Evolutionary conservation across 2,113 vertebrate species (phyloP), one percentile per base, ranked within the genome.

Genomic region (Alexandromys fortis): DNA sequence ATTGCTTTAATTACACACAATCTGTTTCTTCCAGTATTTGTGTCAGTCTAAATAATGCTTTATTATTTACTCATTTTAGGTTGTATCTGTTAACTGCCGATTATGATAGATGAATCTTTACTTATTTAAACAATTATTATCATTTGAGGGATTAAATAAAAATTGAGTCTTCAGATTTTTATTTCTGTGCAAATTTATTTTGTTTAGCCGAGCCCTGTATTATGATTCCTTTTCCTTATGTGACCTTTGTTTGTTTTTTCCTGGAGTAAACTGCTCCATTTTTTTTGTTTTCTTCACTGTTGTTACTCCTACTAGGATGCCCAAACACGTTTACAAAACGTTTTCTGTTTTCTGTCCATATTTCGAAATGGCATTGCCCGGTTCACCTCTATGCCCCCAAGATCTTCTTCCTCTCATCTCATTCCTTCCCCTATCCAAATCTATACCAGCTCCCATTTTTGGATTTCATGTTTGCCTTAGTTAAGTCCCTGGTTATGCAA

Each of bases 91-190:
- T 95, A 83, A 42, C 21, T 75, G 76, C 58, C 83, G 38, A 7
- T 82, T 79, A 87, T 93, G 24, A 52, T 78, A 77, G 67, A 33
- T 79, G 55, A 83, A 21, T 19, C 58, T 24, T 81, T 72, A 24
- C 11, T 67, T 7, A 86, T n/a, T 24, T 30, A 92, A 89, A 86
- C 70, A 89, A 12, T 83, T 79, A 16, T 72, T 93, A 38, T 22
- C 49, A 24, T 61, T 89, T 94, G 42, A 61, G 12, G 14, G 11
- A 88, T 63, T 94, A 86, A 95, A 35, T 95, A 4, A 94, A 68
- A 94, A 70, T 13, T 42, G 49, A 92, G 0, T 63, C 24, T 87
- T 94, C 35, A 79, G n/a, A 55, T 89, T 82, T 91, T n/a, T 61
- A 38, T 72, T 38, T 47, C 24, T 89, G 11, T 86, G 21, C 75